Evolutionary conservation across 2,888 invertebrate genomes (phyloP), one percentile per base, ranked within the genome.

Genomic region (Andrena praecox): DNA sequence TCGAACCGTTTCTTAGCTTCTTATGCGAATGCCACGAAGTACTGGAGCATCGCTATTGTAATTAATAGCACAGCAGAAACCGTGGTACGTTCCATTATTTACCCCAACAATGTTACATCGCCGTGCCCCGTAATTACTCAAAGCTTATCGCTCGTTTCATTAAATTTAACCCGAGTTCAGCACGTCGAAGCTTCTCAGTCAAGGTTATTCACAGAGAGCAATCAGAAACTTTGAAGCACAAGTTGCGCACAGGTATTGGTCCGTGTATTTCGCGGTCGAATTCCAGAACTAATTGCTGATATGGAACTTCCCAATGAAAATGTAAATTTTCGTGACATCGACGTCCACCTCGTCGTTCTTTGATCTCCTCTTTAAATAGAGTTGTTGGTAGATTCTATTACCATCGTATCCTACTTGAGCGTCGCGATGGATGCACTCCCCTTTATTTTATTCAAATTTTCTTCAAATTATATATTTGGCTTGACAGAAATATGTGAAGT

Each of bases 141-240:
- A 81, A 82, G 77, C 77, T 82, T 63, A 82, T 82, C 66, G 64
- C 35, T 60, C 62, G 74, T 82, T 82, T 77, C 83, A 77, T 82
- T 82, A 83, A 63, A 77, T 77, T 67, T 71, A 56, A 74, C 70
- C 33, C 42, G 33, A 48, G 56, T 29, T 24, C 69, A 42, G 29
- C 33, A 52, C n/a, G 63, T 27, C 42, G 64, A 67, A 62, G 64
- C 31, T 50, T 27, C 27, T 31, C 52, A 67, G 71, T 71, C 75
- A 82, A 82, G 82, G 81, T 72, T 81, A 76, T 76, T 69, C 76
- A n/a, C 60, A 50, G 70, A 74, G 66, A 76, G 72, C 76, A 82
- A 82, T 81, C 72, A 60, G 76, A 42, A 80, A 76, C 52, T 82
- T 77, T 27, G 68, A 27, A 63, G 81, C 64, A 29, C 35, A 56